A percentile compares a stretch with the other conserved stretches of the same genome.
These are phyloP conservation scores for Hypsopygia costalis DNA, from an alignment of 2,888 invertebrate species.

Conservation along the genomic window DNA sequence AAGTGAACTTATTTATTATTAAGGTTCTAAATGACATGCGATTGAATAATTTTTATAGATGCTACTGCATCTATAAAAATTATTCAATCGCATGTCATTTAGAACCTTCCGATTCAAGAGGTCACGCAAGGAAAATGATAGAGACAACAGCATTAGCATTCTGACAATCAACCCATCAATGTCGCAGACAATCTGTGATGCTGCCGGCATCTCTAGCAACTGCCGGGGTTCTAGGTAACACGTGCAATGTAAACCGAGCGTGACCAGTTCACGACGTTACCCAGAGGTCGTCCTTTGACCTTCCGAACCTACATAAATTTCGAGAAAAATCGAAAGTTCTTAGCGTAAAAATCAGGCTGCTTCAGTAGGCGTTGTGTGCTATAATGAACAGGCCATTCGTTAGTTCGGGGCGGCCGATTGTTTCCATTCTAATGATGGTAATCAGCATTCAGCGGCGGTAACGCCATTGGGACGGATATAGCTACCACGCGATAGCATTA, in stretches of 20 bases:
- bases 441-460: constrained; percentile 47
- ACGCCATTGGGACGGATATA: constrained; percentile 31
- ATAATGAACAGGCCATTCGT: constrained; percentile 18
- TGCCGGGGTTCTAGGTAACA: constrained; percentile 25
- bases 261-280: constrained; percentile 25
- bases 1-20: too few relatives aligned
- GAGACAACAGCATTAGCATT: constrained; percentile 30
- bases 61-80: too few relatives aligned
- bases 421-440: constrained; percentile 42
- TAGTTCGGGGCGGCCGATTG: constrained; percentile 31
- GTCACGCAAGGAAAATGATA: constrained; percentile 33
- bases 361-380: constrained; percentile 1
- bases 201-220: constrained; percentile 43
- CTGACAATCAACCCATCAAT: constrained; percentile 47
- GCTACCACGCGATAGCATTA: constrained; percentile 26
- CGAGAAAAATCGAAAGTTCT: constrained; percentile 9
- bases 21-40: constrained; percentile 26
- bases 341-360: neutral
- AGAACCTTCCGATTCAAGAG: constrained; percentile 33
- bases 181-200: constrained; percentile 49
- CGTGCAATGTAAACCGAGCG: constrained; percentile 39
- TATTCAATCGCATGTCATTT: neutral
- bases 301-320: constrained; percentile 18
- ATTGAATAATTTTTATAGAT: too few relatives aligned
- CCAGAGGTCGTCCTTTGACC: constrained; percentile 33